A percentile compares a stretch with the other conserved stretches of the same genome.
Conservation (phyloP, 2,113 vertebrate genomes). For the Loxodonta africana region DNA sequence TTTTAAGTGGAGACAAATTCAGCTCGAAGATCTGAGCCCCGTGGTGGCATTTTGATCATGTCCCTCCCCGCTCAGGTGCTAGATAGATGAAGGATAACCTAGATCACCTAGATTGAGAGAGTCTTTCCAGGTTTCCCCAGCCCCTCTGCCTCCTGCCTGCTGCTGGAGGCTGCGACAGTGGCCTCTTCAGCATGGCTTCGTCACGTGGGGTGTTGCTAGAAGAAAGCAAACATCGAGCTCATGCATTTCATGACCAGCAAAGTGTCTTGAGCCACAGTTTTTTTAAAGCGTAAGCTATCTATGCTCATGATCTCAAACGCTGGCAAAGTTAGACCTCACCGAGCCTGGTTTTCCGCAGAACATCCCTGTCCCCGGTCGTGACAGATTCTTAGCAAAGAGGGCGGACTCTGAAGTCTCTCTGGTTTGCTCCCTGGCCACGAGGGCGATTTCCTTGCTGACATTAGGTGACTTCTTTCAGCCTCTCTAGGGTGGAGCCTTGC, state of each 20-base stretch:
- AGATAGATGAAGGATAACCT: not conserved
- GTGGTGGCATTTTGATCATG: fast-evolving
- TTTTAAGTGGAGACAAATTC: not conserved
- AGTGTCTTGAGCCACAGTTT: not conserved
- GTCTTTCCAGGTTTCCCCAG: too few species aligned
- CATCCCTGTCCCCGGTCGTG: not conserved
- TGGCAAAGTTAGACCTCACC: not conserved
- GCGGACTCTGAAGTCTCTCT: not conserved
- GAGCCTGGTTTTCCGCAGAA: not conserved
- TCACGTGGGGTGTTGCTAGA: not conserved
- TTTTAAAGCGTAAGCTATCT: not conserved
- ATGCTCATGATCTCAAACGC: not conserved
- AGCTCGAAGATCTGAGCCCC: fast-evolving
- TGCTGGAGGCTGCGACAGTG: not conserved
- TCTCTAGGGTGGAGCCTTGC: not conserved
- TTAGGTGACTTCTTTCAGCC: not conserved
- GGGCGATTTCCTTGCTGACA: not conserved
- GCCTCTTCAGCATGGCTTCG: not conserved
- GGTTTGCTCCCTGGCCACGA: not conserved
- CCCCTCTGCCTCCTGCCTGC: not conserved
- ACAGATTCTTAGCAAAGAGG: not conserved
- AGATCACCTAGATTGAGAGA: not conserved
- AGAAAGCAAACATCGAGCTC: not conserved
- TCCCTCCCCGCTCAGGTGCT: not conserved
- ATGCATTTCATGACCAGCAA: not conserved